Percentiles rank a stretch among this genome's conserved stretches.
phyloP scores from a whole-genome alignment of 2,797 vertebrate genomes.

The Schizothorax lantsangensis region DNA sequence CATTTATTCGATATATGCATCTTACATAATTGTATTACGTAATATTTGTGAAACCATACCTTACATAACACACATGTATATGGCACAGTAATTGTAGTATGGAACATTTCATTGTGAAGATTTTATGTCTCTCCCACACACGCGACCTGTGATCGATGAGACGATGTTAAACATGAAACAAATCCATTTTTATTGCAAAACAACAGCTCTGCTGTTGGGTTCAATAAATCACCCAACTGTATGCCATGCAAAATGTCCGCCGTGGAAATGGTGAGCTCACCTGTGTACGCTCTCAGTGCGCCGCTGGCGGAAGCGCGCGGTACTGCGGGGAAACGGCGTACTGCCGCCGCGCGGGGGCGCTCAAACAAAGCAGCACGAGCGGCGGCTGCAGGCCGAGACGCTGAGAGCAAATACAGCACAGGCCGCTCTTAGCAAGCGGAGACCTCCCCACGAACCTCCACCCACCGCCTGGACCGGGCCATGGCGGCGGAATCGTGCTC shows the following conservation, averaged over 20 bases:
- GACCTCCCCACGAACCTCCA: constrained; percentile 67
- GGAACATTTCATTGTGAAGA: neutral
- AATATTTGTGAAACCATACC: neutral
- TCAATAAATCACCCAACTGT: neutral
- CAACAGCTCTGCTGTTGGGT: neutral
- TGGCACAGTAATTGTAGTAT: neutral
- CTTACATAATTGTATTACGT: neutral
- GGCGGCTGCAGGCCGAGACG: constrained; percentile 63
- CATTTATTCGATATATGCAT: neutral
- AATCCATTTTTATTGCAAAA: neutral
- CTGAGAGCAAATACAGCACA: constrained; percentile 64
- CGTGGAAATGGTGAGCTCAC: constrained; percentile 45
- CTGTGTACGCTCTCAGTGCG: constrained; percentile 33
- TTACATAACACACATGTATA: constrained; percentile 9
- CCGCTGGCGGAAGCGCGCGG: constrained; percentile 33
- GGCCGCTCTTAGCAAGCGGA: constrained; percentile 63
- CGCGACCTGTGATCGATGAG: too few species aligned
- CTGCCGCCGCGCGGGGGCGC: constrained; percentile 60
- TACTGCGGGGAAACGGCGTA: constrained; percentile 22
- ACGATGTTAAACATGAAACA: neutral
- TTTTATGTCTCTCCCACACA: neutral
- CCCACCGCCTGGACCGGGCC: constrained; percentile 64
- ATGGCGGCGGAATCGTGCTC: constrained; percentile 80
- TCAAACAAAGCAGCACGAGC: constrained; percentile 54
- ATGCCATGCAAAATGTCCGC: constrained; percentile 51